Percentiles rank a stretch among this genome's conserved stretches.
These are phyloP conservation scores for Ciconia nigra DNA, from an alignment of 2,797 vertebrate genomes.

Conservation along the genomic window DNA sequence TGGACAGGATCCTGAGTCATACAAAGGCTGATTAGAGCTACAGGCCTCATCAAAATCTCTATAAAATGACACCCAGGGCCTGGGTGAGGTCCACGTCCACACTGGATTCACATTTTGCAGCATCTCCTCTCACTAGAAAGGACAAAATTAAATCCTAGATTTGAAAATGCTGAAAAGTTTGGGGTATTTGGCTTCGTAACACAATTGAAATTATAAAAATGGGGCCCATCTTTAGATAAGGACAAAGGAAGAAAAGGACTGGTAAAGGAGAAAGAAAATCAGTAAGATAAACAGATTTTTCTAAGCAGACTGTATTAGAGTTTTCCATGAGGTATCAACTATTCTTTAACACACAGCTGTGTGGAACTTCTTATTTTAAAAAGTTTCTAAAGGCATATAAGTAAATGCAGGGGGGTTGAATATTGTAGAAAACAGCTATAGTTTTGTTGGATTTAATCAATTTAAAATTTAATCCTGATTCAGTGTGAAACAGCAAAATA, in stretches of 20 bases:
- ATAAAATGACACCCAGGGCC: neutral
- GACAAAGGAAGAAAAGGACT: neutral
- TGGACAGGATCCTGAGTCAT: neutral
- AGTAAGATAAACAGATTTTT: neutral
- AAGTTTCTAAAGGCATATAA: neutral
- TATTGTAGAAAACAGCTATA: constrained; percentile 36
- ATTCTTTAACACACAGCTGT: neutral
- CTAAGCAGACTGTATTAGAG: neutral
- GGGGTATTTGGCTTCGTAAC: neutral
- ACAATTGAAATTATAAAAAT: neutral
- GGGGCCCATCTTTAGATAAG: neutral
- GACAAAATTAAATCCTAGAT: neutral
- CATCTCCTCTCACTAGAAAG: neutral
- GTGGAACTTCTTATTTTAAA: neutral
- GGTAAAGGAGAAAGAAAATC: constrained; percentile 18
- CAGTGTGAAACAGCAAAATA: constrained; percentile 52
- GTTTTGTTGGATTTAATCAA: constrained; percentile 57
- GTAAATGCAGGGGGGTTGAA: neutral
- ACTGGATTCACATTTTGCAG: neutral
- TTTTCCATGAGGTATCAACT: neutral
- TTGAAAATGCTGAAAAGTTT: neutral
- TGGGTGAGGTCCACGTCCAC: neutral
- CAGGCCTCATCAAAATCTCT: neutral
- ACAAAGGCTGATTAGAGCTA: neutral
- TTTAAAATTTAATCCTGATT: constrained; percentile 59